Conservation (phyloP, 1,140 invertebrate genomes). For the Pemphigus obesinymphae region DNA sequence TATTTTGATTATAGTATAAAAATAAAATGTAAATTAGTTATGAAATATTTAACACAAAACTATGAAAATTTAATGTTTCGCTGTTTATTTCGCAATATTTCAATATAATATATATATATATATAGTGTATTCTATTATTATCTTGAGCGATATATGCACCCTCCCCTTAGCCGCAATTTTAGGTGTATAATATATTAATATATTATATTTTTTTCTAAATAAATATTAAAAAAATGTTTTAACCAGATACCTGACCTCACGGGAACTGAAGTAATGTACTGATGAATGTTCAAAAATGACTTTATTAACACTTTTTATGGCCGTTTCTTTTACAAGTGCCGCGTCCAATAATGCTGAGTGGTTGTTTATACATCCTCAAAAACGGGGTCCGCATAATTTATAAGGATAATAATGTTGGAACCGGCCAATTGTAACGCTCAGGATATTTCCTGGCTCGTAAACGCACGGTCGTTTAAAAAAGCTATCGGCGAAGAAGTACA, state of each 20-base stretch:
- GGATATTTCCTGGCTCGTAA: background rate
- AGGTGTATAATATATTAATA: too few species aligned
- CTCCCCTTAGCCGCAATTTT: too few species aligned
- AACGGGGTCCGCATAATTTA: conserved; percentile 8
- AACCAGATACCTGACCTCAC: background rate
- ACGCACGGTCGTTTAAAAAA: background rate
- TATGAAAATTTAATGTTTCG: too few species aligned
- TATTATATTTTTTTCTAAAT: too few species aligned
- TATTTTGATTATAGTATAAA: too few species aligned
- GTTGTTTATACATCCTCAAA: background rate
- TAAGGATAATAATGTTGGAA: background rate
- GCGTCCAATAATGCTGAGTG: conserved; percentile 17
- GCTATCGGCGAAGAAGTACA: background rate
- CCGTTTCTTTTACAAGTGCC: background rate
- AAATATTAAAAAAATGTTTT: background rate
- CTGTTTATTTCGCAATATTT: too few species aligned
- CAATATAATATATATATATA: too few species aligned
- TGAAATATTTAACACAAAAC: too few species aligned
- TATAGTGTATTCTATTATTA: too few species aligned
- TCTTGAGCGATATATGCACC: too few species aligned
- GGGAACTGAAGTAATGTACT: background rate
- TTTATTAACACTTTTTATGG: background rate
- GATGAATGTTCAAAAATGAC: background rate
- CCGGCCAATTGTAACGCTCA: background rate
- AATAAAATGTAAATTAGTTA: too few species aligned